Evolutionary conservation across 1,140 invertebrate genomes (phyloP).

Genomic region (Orchesella cincta): DNA sequence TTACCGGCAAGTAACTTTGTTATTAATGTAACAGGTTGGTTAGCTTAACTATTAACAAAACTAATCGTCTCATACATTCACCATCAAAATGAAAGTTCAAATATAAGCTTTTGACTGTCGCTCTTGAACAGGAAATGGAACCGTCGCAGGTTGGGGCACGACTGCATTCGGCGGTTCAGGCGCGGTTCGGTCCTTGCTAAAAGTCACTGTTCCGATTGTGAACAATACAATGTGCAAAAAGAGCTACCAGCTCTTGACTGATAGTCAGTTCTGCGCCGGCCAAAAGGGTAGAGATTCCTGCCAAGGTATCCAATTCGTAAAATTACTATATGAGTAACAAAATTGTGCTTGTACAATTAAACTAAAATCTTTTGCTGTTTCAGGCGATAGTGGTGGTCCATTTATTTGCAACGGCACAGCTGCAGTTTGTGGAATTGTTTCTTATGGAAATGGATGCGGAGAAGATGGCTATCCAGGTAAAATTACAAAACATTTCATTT

Average conservation of each 20-base stretch:
- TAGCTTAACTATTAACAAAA: neutral
- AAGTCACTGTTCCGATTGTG: neutral
- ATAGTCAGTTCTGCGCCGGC: neutral
- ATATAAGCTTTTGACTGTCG: no score
- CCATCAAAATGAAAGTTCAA: no score
- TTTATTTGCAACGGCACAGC: neutral
- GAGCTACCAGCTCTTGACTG: neutral
- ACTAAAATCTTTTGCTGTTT: no score
- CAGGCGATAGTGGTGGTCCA: no score
- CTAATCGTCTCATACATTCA: neutral
- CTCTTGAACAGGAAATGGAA: neutral
- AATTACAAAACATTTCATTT: neutral
- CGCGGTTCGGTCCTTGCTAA: neutral
- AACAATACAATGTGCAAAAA: neutral
- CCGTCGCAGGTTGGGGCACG: neutral
- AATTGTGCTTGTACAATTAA: no score
- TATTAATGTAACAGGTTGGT: neutral
- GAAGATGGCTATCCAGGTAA: neutral
- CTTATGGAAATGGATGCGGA: neutral
- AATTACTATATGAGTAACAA: no score
- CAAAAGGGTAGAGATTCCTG: neutral
- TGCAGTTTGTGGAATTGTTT: neutral
- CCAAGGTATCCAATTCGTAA: conserved; percentile 6
- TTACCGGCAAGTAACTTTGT: neutral
- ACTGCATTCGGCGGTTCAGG: neutral